Conservation (phyloP, 2,113 vertebrate genomes). For the Mobula birostris region DNA sequence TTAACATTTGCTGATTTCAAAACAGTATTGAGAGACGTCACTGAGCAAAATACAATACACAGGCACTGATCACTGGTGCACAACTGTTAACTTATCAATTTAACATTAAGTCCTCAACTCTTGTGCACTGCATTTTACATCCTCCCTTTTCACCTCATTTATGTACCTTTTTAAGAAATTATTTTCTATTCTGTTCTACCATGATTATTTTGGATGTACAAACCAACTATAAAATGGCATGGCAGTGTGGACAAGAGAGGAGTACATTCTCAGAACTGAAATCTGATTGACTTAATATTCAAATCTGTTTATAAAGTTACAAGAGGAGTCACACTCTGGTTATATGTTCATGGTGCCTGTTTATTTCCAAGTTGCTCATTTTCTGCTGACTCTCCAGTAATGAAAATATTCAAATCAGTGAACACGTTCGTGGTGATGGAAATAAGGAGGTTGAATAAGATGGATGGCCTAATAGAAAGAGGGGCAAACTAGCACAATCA, state of each 20-base stretch:
- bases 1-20: background rate
- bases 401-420: background rate
- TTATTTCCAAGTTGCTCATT: conserved; percentile 8
- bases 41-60: background rate
- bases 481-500: background rate
- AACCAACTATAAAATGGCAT: background rate
- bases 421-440: background rate
- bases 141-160: background rate
- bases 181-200: background rate
- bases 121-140: background rate
- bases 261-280: background rate
- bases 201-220: background rate
- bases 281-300: background rate
- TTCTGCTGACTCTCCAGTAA: background rate
- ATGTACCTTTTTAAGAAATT: background rate
- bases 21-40: background rate
- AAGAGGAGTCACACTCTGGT: background rate
- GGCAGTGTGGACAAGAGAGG: too few species aligned
- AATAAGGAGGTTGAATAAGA: background rate
- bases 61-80: background rate
- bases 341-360: background rate
- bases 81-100: background rate
- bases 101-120: background rate
- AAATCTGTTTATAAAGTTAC: background rate
- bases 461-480: background rate